phyloP scores from a whole-genome alignment of 2,113 vertebrate species.

The Oophaga pumilio region DNA sequence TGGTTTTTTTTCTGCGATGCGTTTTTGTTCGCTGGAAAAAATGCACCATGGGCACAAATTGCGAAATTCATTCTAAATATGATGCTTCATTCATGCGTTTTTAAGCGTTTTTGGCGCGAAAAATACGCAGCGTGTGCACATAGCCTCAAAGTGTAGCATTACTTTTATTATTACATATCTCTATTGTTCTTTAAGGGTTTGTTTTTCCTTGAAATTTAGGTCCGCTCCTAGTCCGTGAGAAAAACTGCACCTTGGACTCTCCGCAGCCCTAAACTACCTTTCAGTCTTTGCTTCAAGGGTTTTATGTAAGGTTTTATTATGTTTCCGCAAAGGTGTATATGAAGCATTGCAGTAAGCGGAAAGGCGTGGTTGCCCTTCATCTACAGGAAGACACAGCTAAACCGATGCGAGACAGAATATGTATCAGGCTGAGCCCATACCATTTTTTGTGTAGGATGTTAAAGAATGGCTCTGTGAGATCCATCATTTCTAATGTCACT shows the following conservation, averaged over 20 bases:
- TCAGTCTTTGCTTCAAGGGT: not conserved
- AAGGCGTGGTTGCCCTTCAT: not conserved
- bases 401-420: not conserved
- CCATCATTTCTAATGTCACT: not conserved
- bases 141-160: not conserved
- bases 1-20: too few species aligned
- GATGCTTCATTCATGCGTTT: too few species aligned
- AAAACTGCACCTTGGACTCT: not conserved
- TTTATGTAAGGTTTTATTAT: conserved; percentile 37
- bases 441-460: conserved; percentile 35
- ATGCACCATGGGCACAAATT: too few species aligned
- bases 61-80: too few species aligned
- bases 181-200: not conserved
- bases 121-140: too few species aligned
- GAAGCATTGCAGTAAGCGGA: conserved; percentile 3
- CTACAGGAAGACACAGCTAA: not conserved
- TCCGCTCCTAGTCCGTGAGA: not conserved
- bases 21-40: too few species aligned
- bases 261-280: not conserved
- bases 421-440: not conserved
- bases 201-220: not conserved
- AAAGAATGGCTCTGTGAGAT: conserved; percentile 1
- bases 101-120: too few species aligned
- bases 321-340: not conserved
- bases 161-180: not conserved